These are phyloP conservation scores for Nyctibius grandis DNA, from an alignment of 2,797 vertebrate species.

Conservation along the genomic window DNA sequence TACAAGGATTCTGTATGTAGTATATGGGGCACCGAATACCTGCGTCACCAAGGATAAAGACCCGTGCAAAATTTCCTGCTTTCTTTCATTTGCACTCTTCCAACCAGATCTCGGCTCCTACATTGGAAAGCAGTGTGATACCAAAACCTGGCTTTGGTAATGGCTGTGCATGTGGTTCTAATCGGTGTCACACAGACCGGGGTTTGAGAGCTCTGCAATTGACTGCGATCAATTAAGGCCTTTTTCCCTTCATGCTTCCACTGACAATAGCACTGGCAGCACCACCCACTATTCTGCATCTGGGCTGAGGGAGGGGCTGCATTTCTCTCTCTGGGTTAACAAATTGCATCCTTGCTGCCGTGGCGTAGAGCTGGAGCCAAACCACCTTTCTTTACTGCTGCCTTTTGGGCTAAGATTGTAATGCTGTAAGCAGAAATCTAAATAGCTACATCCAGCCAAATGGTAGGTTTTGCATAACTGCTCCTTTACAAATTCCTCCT, in stretches of 20 bases:
- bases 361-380: not conserved
- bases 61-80: not conserved
- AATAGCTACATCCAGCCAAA: not conserved
- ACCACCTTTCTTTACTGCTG: not conserved
- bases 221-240: not conserved
- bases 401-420: not conserved
- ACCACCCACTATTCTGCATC: conserved; percentile 23
- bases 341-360: not conserved
- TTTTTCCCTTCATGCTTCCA: conserved; percentile 8
- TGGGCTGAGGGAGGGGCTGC: conserved; percentile 1
- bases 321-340: not conserved
- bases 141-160: not conserved
- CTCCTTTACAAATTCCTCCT: not conserved
- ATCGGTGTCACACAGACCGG: not conserved
- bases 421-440: not conserved
- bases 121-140: not conserved
- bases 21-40: not conserved
- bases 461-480: not conserved
- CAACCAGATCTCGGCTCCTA: not conserved
- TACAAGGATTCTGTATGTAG: not conserved
- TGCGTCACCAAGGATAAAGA: not conserved
- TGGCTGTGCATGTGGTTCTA: not conserved
- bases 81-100: not conserved
- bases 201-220: not conserved
- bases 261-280: conserved; percentile 35